Percentiles rank a stretch among this genome's conserved stretches.
Evolutionary conservation across 2,888 invertebrate genomes (phyloP).

Genomic region (Acrobasis repandana): DNA sequence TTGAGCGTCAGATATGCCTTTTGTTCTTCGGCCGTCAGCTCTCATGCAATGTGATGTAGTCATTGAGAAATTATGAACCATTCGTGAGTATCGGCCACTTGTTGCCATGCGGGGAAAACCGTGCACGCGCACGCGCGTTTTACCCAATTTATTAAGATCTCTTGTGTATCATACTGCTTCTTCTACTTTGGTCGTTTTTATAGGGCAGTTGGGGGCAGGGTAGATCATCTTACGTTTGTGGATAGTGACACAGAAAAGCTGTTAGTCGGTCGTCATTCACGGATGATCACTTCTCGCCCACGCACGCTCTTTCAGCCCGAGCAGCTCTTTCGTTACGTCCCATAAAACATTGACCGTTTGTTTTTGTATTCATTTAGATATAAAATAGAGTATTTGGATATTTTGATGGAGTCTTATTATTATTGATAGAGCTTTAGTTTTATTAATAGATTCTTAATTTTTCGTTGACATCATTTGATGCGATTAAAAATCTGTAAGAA

Average conservation of each 20-base stretch:
- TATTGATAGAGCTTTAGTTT: too few relatives aligned
- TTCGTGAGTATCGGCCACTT: conserved; percentile 31
- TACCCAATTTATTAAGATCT: conserved; percentile 11
- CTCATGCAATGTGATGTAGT: conserved; percentile 27
- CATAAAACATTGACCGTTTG: conserved; percentile 4
- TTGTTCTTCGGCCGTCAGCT: not conserved
- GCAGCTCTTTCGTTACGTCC: conserved; percentile 14
- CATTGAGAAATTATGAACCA: conserved; percentile 22
- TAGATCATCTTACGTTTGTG: not conserved
- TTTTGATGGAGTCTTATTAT: not conserved
- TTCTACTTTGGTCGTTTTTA: conserved; percentile 6
- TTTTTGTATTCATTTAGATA: not conserved
- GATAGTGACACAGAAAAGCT: conserved; percentile 9
- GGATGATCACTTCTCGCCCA: conserved; percentile 14
- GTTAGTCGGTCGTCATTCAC: not conserved
- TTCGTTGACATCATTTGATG: too few relatives aligned
- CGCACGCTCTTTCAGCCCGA: conserved; percentile 14
- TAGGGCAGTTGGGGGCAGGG: not conserved
- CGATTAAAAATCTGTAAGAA: too few relatives aligned
- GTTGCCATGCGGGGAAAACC: conserved; percentile 34
- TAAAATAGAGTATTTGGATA: not conserved
- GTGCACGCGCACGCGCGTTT: conserved; percentile 32
- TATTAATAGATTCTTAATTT: not conserved
- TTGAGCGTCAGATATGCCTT: not conserved
- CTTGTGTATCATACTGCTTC: not conserved